Evolutionary conservation across 2,113 vertebrate genomes (phyloP), one percentile per base, ranked within the genome.

Genomic region (Cettia cetti): DNA sequence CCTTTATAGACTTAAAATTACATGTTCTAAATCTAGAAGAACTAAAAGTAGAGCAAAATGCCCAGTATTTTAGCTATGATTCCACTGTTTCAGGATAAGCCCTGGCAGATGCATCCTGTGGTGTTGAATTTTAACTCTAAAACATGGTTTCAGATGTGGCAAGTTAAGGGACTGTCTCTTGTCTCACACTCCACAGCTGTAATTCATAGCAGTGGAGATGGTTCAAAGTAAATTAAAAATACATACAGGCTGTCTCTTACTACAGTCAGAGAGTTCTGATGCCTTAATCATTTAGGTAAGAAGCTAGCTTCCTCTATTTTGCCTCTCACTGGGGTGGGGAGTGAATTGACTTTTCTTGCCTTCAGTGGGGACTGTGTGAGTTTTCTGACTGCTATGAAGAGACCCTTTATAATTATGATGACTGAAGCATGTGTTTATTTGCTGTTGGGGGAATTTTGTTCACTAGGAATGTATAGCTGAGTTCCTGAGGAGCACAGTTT

Each of bases 321-420:
- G 27, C 42, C 45, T 54, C 54, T 94, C 71, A 35, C 16, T 66
- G 18, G 42, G 26, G 35, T 69, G 30, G 26, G 30, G 30, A 93
- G 37, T 86, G 71, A 96, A 94, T 74, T 70, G 39, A 35, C 42
- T 86, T 88, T 94, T 94, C 68, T 77, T 90, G 75, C 60, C 33
- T 65, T 92, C 90, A 74, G 59, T 65, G 26, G 18, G 26, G 15
- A 57, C 66, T 94, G 30, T 90, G 54, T 68, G 54, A 85, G 53
- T 92, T 82, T 82, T 90, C 59, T 93, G 63, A 53, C 75, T 81
- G 79, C 47, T 66, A 54, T 93, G 91, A 96, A 97, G 88, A 90
- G 86, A 63, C 19, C 88, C 88, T 95, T 96, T 89, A 81, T 97
- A 94, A 83, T 39, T 68, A 10, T 5, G 39, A 56, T 22, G 66